Conservation (phyloP, 2,888 invertebrate genomes). For the Halictus quadricinctus region DNA sequence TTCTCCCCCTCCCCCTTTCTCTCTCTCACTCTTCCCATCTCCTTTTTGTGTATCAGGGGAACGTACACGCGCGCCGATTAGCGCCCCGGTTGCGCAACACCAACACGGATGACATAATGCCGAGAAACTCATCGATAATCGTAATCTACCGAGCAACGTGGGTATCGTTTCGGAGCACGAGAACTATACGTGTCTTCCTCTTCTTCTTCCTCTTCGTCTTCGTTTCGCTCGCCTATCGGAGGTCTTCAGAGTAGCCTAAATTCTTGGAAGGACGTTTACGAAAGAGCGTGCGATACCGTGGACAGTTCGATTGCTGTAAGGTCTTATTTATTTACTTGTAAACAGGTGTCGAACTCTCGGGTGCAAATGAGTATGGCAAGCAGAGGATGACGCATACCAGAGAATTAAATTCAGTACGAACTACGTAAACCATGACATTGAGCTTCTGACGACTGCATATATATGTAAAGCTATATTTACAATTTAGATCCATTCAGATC, state of each 20-base stretch:
- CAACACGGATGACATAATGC: conserved; percentile 50
- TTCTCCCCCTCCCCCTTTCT: background rate
- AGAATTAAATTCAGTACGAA: background rate
- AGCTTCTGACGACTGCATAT: background rate
- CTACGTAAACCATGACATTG: background rate
- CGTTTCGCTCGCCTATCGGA: background rate
- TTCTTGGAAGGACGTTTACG: background rate
- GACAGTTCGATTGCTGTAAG: background rate
- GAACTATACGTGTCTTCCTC: background rate
- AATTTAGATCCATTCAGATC: background rate
- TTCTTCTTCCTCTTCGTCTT: background rate
- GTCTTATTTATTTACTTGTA: background rate
- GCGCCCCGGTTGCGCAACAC: conserved; percentile 39
- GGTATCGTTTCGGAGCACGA: conserved; percentile 10
- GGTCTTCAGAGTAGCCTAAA: background rate
- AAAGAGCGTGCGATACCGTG: background rate
- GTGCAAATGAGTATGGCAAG: background rate
- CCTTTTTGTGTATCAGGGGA: conserved; percentile 20
- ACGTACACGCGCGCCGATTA: conserved; percentile 44
- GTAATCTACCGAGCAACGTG: conserved; percentile 21
- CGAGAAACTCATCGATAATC: conserved; percentile 53
- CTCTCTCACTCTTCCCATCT: background rate
- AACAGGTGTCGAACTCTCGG: background rate
- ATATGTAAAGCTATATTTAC: background rate
- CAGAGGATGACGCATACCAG: background rate